These are phyloP conservation scores for Mizuhopecten yessoensis DNA, from an alignment of 1,140 invertebrate species.

Conservation along the genomic window DNA sequence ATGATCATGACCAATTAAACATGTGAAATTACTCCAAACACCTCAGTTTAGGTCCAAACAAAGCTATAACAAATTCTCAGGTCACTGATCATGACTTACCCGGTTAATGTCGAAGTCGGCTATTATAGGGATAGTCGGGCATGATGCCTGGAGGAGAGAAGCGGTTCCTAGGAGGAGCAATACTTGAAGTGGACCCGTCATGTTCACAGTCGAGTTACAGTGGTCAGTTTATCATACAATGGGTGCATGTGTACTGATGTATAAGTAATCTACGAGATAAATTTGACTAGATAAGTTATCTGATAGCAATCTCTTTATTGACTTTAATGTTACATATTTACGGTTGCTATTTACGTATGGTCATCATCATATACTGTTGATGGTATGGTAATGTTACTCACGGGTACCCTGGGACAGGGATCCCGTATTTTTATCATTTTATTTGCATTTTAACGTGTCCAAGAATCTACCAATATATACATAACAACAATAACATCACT, in stretches of 20 bases:
- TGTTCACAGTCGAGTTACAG: background rate
- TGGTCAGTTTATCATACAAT: background rate
- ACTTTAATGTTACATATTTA: background rate
- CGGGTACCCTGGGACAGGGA: too few species aligned
- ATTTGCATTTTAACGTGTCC: too few species aligned
- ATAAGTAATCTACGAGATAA: background rate
- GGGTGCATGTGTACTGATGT: background rate
- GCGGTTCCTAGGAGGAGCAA: background rate
- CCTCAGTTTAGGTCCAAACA: too few species aligned
- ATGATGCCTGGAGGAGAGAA: background rate
- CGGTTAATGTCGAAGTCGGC: background rate
- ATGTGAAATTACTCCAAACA: too few species aligned
- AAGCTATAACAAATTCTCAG: too few species aligned
- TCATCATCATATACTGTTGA: too few species aligned
- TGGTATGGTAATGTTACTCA: too few species aligned
- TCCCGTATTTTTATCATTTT: too few species aligned
- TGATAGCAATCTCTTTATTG: background rate
- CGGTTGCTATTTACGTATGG: too few species aligned
- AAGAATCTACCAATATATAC: too few species aligned
- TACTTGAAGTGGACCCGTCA: background rate
- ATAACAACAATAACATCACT: too few species aligned
- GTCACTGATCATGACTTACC: background rate
- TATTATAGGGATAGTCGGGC: background rate
- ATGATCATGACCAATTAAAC: too few species aligned
- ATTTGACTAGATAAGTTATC: background rate